These are phyloP conservation scores for Zygaena filipendulae DNA, from an alignment of 2,888 invertebrate species.

Conservation along the genomic window DNA sequence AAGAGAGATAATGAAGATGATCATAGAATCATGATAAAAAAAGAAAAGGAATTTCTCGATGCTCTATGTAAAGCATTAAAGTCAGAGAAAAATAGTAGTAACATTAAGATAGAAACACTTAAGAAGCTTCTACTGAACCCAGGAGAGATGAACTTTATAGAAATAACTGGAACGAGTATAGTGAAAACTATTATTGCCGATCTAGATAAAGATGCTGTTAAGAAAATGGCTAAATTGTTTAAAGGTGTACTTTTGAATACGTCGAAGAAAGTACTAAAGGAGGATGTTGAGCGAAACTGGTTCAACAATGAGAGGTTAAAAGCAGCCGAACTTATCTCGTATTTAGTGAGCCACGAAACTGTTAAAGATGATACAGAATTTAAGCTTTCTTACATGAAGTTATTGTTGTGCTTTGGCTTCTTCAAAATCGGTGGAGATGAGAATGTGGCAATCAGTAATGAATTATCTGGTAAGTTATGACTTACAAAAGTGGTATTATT, in stretches of 20 bases:
- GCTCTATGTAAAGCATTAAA: constrained; percentile 59
- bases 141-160: constrained; percentile 79
- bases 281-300: constrained; percentile 68
- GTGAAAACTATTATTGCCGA: constrained; percentile 72
- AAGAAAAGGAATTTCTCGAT: constrained; percentile 66
- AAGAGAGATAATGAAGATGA: constrained; percentile 55
- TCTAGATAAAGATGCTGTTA: constrained; percentile 70
- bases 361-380: constrained; percentile 70
- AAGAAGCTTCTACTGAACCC: constrained; percentile 74
- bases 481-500: no score
- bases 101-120: constrained; percentile 67
- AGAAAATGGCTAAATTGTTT: constrained; percentile 71
- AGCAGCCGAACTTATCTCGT: constrained; percentile 64
- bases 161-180: constrained; percentile 73
- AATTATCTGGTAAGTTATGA: constrained; percentile 67
- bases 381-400: constrained; percentile 72
- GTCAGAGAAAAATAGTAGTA: constrained; percentile 50
- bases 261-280: constrained; percentile 58
- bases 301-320: constrained; percentile 75
- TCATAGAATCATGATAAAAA: constrained; percentile 60
- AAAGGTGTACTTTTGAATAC: constrained; percentile 70
- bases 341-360: constrained; percentile 63
- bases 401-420: constrained; percentile 73
- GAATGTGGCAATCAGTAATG: constrained; percentile 61
- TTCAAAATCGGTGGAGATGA: constrained; percentile 68